Evolutionary conservation across 30 jellyfish, hydroid and myxozoan genomes (phyloP).

Genomic region (Turritopsis dohrnii): DNA sequence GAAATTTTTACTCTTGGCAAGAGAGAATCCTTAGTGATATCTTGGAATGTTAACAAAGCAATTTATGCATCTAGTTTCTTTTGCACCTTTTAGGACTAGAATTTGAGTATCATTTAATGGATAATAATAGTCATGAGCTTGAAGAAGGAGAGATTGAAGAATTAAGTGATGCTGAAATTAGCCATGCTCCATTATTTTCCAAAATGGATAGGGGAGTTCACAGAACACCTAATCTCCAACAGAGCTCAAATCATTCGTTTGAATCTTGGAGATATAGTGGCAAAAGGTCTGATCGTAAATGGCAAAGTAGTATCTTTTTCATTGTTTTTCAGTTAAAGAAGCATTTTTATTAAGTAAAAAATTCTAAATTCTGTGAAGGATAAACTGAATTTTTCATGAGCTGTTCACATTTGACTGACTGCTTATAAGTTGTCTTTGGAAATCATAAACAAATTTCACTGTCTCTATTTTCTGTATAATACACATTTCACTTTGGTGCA

Average conservation of each 20-base stretch:
- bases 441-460: background rate
- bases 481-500: no score
- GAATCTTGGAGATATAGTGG: conserved; percentile 15
- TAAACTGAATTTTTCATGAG: no score
- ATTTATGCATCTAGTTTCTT: background rate
- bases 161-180: background rate
- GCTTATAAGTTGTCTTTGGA: no score
- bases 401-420: no score
- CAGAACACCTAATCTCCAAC: conserved; percentile 7
- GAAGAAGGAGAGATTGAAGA: conserved; percentile 34
- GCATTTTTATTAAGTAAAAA: no score
- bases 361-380: no score
- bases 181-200: background rate
- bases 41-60: no score
- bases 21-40: no score
- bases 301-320: conserved; percentile 9
- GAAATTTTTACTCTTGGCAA: no score
- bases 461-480: no score
- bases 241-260: conserved; percentile 6
- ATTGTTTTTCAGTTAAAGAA: no score
- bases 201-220: background rate
- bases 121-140: conserved; percentile 9
- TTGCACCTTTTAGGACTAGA: background rate
- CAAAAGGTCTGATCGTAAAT: background rate
- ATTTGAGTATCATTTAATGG: background rate